Percentiles rank a stretch among this genome's conserved stretches.
Conservation (phyloP, 2,113 vertebrate genomes). For the Abramis brama region DNA sequence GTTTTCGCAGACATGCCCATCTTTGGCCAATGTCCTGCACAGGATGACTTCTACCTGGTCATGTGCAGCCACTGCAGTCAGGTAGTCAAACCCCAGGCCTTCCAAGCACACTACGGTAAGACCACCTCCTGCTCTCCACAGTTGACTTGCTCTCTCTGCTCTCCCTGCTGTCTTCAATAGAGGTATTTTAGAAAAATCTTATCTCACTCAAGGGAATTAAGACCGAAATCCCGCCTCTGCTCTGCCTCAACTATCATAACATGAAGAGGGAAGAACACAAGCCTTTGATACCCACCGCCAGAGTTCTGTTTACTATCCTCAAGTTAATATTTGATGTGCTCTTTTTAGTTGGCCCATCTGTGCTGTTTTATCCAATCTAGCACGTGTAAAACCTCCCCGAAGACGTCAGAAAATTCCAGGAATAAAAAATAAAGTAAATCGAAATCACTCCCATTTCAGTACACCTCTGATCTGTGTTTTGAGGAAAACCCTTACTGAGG, state of each 20-base stretch:
- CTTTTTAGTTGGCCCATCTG: constrained; percentile 37
- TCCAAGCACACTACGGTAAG: constrained; percentile 99
- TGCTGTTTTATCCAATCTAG: constrained; percentile 44
- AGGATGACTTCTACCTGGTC: constrained; percentile 99
- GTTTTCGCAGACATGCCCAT: constrained; percentile 91
- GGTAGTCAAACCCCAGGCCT: constrained; percentile 99
- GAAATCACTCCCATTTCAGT: background rate
- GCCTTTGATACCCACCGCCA: constrained; percentile 52
- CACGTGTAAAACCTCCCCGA: background rate
- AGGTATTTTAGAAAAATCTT: constrained; percentile 23
- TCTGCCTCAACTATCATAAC: constrained; percentile 41
- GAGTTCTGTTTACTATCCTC: constrained; percentile 63
- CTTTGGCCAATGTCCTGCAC: constrained; percentile 98
- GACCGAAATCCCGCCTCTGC: constrained; percentile 35
- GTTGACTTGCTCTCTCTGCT: background rate
- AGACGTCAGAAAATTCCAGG: background rate
- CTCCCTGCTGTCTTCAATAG: constrained; percentile 4
- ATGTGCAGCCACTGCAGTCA: constrained; percentile 98
- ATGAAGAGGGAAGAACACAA: constrained; percentile 43
- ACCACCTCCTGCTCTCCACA: constrained; percentile 53
- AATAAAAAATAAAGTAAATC: background rate
- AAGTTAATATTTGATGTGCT: constrained; percentile 69
- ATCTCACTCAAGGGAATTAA: constrained; percentile 41
- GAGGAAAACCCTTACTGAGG: background rate
- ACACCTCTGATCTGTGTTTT: constrained; percentile 30